These are phyloP conservation scores for Hydrozoanthus tunicans DNA, from an alignment of 64 coral and sea anemone species.

Conservation along the genomic window DNA sequence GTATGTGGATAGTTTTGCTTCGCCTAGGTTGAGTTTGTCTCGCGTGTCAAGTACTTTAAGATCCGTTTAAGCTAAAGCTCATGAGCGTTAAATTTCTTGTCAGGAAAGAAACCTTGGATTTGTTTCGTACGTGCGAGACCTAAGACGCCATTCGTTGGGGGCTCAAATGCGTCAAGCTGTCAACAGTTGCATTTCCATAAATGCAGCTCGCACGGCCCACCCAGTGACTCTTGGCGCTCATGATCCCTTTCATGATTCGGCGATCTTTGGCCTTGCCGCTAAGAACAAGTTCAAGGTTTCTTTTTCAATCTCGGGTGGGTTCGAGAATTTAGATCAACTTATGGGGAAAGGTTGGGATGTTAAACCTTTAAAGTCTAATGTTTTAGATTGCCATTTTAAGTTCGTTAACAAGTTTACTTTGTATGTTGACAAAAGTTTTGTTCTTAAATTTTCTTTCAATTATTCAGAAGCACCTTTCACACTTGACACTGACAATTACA, in stretches of 20 bases:
- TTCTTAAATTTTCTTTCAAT: slow-evolving; percentile 9
- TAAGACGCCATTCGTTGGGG: slow-evolving; percentile 43
- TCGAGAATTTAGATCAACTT: neutral
- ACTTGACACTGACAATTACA: neutral
- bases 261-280: slow-evolving; percentile 6
- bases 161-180: slow-evolving; percentile 29
- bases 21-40: neutral
- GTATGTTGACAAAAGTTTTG: slow-evolving; percentile 33
- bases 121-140: slow-evolving; percentile 24
- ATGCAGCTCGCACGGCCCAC: neutral
- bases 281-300: slow-evolving; percentile 46
- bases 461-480: slow-evolving; percentile 35
- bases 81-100: neutral
- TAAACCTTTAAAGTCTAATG: slow-evolving; percentile 15
- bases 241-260: slow-evolving; percentile 23
- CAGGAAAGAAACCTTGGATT: slow-evolving; percentile 50
- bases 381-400: slow-evolving; percentile 34
- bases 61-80: slow-evolving; percentile 19
- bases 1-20: neutral
- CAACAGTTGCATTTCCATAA: slow-evolving; percentile 18
- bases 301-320: slow-evolving; percentile 11
- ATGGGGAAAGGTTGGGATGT: slow-evolving; percentile 43
- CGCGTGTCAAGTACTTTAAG: slow-evolving; percentile 13
- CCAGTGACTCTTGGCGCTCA: slow-evolving; percentile 6
- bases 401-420: slow-evolving; percentile 17